Conservation (phyloP, 1,140 invertebrate genomes). For the Nasonia longicornis region DNA sequence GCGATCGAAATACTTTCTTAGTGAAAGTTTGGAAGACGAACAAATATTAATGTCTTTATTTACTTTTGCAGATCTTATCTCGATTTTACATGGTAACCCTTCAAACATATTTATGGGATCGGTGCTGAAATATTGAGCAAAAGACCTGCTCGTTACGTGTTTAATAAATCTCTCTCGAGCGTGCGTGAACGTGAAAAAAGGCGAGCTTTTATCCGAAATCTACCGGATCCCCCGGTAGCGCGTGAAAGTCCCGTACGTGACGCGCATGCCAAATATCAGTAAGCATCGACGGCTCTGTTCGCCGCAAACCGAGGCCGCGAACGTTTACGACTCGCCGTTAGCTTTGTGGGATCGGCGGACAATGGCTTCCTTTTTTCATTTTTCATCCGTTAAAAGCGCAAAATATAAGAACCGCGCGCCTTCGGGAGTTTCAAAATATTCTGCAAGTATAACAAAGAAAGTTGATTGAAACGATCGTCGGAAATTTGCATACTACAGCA, state of each 20-base stretch:
- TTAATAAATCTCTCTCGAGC: background rate
- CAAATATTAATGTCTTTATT: background rate
- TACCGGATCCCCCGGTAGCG: constrained; percentile 24
- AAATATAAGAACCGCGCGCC: background rate
- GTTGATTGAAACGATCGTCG: background rate
- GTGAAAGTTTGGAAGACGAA: background rate
- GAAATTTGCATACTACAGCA: background rate
- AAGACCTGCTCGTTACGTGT: background rate
- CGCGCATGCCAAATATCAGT: constrained; percentile 25
- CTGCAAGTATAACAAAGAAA: background rate
- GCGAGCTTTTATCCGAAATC: constrained; percentile 14
- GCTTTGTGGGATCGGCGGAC: background rate
- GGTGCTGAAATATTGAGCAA: background rate
- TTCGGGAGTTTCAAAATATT: no score
- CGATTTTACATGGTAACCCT: background rate
- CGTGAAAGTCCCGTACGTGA: constrained; percentile 41
- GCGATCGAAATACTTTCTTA: no score
- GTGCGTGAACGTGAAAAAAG: background rate
- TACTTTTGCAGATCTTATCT: no score
- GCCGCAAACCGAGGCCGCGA: background rate
- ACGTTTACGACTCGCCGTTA: constrained; percentile 8
- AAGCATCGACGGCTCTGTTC: constrained; percentile 25
- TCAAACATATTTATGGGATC: background rate
- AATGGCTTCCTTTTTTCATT: background rate
- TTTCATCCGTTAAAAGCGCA: background rate